A percentile compares a stretch with the other conserved stretches of the same genome.
Evolutionary conservation across 2,888 invertebrate species (phyloP).

Genomic region (Andrena camellia): DNA sequence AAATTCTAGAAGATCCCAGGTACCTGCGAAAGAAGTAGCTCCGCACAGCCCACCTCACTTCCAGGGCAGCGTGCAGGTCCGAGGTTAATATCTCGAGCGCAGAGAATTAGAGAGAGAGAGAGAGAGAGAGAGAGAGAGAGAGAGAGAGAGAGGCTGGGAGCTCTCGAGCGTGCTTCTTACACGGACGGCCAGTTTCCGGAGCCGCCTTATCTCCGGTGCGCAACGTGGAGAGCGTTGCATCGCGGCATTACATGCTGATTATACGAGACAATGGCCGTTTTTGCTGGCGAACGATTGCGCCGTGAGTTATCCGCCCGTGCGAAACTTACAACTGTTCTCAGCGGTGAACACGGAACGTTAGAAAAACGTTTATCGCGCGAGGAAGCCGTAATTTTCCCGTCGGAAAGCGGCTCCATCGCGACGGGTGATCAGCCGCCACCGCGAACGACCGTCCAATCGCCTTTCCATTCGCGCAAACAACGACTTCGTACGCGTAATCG

Average conservation of each 20-base stretch:
- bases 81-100: constrained; percentile 2
- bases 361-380: constrained; percentile 21
- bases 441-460: background rate
- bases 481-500: background rate
- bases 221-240: constrained; percentile 29
- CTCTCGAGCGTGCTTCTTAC: constrained; percentile 21
- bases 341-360: constrained; percentile 17
- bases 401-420: background rate
- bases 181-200: constrained; percentile 46
- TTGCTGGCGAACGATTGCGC: constrained; percentile 42
- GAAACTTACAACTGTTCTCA: constrained; percentile 40
- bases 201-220: constrained; percentile 53
- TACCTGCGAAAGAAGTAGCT: too few species aligned
- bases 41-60: background rate
- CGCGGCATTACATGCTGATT: constrained; percentile 59
- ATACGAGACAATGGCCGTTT: constrained; percentile 59
- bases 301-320: constrained; percentile 38
- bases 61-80: background rate
- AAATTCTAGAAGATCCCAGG: too few species aligned
- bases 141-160: background rate
- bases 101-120: background rate
- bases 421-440: background rate
- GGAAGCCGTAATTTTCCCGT: constrained; percentile 16
- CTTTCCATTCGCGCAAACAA: constrained; percentile 5
- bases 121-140: constrained; percentile 1